Evolutionary conservation across 2,113 vertebrate species (phyloP).

Genomic region (Pampusana beccarii): DNA sequence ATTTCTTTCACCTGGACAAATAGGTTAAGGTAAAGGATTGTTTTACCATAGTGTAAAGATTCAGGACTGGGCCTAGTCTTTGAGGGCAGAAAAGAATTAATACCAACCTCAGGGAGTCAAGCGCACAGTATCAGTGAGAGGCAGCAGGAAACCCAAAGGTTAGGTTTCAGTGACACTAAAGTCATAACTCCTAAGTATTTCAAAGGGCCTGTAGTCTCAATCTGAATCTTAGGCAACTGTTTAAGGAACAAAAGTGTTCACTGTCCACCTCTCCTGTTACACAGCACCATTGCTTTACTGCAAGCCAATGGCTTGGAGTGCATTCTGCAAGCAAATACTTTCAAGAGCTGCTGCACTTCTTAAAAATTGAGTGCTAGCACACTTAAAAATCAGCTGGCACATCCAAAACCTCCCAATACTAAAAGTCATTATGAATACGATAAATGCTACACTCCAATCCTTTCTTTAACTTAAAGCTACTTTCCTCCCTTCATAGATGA

Average conservation of each 20-base stretch:
- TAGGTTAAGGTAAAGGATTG: too few species aligned
- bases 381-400: background rate
- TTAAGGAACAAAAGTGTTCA: rapidly evolving
- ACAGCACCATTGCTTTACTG: background rate
- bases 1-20: too few species aligned
- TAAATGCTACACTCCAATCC: background rate
- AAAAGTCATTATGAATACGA: background rate
- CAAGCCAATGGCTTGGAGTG: background rate
- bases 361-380: rapidly evolving
- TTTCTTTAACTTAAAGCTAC: background rate
- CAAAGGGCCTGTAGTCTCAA: too few species aligned
- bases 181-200: too few species aligned
- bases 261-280: background rate
- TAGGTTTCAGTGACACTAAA: too few species aligned
- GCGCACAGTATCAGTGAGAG: too few species aligned
- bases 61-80: too few species aligned
- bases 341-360: background rate
- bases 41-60: too few species aligned
- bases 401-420: background rate
- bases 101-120: too few species aligned
- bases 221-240: background rate
- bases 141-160: too few species aligned
- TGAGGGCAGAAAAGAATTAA: too few species aligned
- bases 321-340: background rate
- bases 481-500: background rate